A percentile compares a stretch with the other conserved stretches of the same genome.
Conservation (phyloP, 2,888 invertebrate species). For the Lepeophtheirus nordmannii region DNA sequence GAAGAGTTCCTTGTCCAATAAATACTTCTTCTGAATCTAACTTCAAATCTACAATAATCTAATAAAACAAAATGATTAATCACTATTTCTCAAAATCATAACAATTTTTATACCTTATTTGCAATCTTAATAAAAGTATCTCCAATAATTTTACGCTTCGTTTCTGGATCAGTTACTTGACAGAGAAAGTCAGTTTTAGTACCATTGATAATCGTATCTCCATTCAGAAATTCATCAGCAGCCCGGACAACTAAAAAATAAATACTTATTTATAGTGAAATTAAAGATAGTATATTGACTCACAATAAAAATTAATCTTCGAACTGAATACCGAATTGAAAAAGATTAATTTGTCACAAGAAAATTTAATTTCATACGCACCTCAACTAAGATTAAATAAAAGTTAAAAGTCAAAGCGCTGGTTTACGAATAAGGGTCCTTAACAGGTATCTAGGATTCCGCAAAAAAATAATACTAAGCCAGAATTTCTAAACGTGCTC, state of each 20-base stretch:
- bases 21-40: conserved; percentile 81
- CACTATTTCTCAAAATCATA: too few species aligned
- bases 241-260: conserved; percentile 38
- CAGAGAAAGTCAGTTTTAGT: conserved; percentile 63
- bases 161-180: conserved; percentile 78
- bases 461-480: too few species aligned
- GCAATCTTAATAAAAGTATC: conserved; percentile 78
- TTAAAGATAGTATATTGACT: too few species aligned
- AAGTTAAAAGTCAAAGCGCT: too few species aligned
- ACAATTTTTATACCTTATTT: neutral
- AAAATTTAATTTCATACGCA: too few species aligned
- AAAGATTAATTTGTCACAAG: too few species aligned
- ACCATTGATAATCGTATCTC: conserved; percentile 63
- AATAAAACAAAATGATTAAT: conserved; percentile 39
- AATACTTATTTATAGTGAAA: conserved; percentile 24
- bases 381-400: too few species aligned
- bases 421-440: too few species aligned
- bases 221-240: conserved; percentile 41
- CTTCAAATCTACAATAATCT: conserved; percentile 69
- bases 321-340: too few species aligned
- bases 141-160: conserved; percentile 94
- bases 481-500: too few species aligned
- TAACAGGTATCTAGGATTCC: too few species aligned
- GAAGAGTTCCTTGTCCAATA: conserved; percentile 81
- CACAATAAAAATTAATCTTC: too few species aligned